Conservation (phyloP, 1,140 invertebrate genomes). For the Brachionus plicatilis region DNA sequence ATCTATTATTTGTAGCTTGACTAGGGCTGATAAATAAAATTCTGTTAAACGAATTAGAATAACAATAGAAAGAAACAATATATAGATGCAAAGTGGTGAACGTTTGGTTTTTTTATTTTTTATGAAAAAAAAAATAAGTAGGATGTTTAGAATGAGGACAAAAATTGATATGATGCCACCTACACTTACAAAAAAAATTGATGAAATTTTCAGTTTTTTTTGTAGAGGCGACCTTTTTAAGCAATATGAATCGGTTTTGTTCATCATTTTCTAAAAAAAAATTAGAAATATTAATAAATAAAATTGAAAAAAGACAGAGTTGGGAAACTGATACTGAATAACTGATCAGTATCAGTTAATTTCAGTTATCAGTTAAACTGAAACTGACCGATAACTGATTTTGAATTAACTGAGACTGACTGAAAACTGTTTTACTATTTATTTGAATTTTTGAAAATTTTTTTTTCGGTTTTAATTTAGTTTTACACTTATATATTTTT, state of each 20-base stretch:
- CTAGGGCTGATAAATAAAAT: constrained; percentile 3
- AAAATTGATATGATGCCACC: neutral
- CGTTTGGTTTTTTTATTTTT: constrained; percentile 8
- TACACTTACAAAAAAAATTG: neutral
- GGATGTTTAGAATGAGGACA: neutral
- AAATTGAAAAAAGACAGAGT: neutral
- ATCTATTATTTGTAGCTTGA: neutral
- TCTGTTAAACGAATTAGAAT: neutral
- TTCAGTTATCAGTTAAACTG: too few species aligned
- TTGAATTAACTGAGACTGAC: too few species aligned
- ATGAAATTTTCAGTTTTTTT: neutral
- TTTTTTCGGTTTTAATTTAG: too few species aligned
- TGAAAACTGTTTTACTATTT: too few species aligned
- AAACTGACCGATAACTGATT: too few species aligned
- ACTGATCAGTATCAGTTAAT: too few species aligned
- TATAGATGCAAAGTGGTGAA: neutral
- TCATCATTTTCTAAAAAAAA: neutral
- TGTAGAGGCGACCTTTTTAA: neutral
- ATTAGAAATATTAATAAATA: neutral
- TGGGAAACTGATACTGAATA: too few species aligned
- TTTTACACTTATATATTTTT: too few species aligned
- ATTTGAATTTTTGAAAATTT: too few species aligned
- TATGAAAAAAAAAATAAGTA: neutral
- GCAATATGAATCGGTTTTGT: neutral
- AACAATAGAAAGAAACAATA: neutral